These are phyloP conservation scores for Mallotus villosus DNA, from an alignment of 2,797 vertebrate species.

Conservation along the genomic window DNA sequence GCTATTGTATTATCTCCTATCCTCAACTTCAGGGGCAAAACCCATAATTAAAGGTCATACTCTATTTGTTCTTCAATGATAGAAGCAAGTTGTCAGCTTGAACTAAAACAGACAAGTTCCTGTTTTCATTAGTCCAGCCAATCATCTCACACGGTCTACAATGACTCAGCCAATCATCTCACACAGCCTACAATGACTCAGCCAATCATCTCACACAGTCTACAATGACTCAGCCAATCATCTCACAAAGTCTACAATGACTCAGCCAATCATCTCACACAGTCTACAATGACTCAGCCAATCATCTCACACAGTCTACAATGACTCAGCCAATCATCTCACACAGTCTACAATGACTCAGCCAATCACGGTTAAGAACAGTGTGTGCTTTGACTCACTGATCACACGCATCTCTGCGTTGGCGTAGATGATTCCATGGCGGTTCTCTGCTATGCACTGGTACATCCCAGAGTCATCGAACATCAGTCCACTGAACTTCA, in stretches of 20 bases:
- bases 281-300: conserved; percentile 30
- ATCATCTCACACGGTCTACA: conserved; percentile 27
- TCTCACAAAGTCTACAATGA: too few relatives aligned
- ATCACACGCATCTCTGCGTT: conserved; percentile 92
- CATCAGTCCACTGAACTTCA: conserved; percentile 80
- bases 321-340: conserved; percentile 28
- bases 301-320: conserved; percentile 27
- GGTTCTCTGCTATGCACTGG: conserved; percentile 93
- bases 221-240: conserved; percentile 15
- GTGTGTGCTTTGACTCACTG: conserved; percentile 74
- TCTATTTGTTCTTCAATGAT: neutral
- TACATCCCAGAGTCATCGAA: conserved; percentile 93
- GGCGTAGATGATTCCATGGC: conserved; percentile 86
- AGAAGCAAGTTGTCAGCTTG: neutral
- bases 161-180: conserved; percentile 11
- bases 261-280: conserved; percentile 29
- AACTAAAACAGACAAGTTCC: conserved; percentile 2
- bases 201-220: conserved; percentile 31
- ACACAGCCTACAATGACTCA: conserved; percentile 26
- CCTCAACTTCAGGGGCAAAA: neutral
- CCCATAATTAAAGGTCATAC: neutral
- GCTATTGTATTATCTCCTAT: too few relatives aligned
- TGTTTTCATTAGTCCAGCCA: conserved; percentile 27
- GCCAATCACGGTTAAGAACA: conserved; percentile 6
- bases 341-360: conserved; percentile 23